Percentiles rank a stretch among this genome's conserved stretches.
These are phyloP conservation scores for Corapipo altera DNA, from an alignment of 2,113 vertebrate genomes.

Conservation along the genomic window DNA sequence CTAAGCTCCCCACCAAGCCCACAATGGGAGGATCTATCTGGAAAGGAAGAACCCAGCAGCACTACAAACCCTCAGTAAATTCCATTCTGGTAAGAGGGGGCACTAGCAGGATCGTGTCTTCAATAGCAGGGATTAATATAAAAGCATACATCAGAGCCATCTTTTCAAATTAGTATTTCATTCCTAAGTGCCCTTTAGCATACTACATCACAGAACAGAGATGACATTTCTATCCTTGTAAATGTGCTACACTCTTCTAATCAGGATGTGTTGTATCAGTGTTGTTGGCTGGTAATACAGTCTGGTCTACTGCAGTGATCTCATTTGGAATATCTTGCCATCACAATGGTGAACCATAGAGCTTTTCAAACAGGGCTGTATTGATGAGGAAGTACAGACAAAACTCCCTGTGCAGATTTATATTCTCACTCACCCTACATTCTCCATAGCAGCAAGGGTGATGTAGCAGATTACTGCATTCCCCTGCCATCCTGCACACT, in stretches of 20 bases:
- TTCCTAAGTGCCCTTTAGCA: not conserved
- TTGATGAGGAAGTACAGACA: not conserved
- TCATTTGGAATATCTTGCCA: not conserved
- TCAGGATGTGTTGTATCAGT: not conserved
- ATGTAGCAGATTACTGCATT: not conserved
- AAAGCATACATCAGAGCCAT: not conserved
- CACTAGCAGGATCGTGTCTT: not conserved
- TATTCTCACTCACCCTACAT: not conserved
- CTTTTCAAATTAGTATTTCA: conserved; percentile 13
- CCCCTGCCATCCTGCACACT: not conserved
- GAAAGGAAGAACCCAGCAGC: not conserved
- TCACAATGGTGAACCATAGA: not conserved
- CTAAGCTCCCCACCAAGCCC: rapidly evolving
- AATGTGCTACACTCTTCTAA: not conserved
- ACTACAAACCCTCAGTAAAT: not conserved
- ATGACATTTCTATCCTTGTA: conserved; percentile 13
- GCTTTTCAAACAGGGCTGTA: not conserved
- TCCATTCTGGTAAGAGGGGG: not conserved
- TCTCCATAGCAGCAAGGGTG: not conserved
- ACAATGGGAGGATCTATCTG: not conserved
- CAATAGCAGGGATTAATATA: not conserved
- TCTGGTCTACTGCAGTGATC: not conserved
- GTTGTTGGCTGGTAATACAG: not conserved
- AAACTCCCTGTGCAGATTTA: not conserved
- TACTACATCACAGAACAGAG: not conserved